A percentile compares a stretch with the other conserved stretches of the same genome.
These are phyloP conservation scores for Thecocarcelia acutangulata DNA, from an alignment of 2,888 invertebrate species.

Conservation along the genomic window DNA sequence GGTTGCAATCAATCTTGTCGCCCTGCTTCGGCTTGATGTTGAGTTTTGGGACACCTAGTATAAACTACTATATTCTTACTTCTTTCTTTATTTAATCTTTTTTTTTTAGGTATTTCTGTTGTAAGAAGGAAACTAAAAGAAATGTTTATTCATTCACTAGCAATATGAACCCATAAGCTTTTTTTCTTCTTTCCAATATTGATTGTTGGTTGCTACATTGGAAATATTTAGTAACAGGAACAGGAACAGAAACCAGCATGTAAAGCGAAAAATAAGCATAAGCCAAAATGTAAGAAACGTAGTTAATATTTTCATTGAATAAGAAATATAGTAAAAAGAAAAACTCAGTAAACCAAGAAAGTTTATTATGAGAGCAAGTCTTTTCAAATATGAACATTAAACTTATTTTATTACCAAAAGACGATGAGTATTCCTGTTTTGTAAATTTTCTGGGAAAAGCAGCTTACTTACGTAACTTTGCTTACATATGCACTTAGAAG, in stretches of 20 bases:
- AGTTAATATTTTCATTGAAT: conserved; percentile 33
- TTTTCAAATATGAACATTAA: conserved; percentile 31
- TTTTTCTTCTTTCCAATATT: conserved; percentile 46
- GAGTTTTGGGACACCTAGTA: too few relatives aligned
- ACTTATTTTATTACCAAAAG: conserved; percentile 51
- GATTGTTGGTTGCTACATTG: conserved; percentile 11
- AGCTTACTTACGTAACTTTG: neutral
- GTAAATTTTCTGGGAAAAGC: neutral
- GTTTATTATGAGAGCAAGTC: neutral
- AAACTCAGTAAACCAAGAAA: neutral
- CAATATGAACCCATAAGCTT: conserved; percentile 57
- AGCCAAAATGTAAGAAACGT: conserved; percentile 3
- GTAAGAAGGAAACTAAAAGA: conserved; percentile 63
- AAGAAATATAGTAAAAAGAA: conserved; percentile 2
- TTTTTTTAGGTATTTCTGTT: conserved; percentile 13
- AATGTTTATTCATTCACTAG: conserved; percentile 57
- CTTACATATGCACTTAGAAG: too few relatives aligned
- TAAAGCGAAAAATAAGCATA: conserved; percentile 3
- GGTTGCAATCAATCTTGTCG: too few relatives aligned
- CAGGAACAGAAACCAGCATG: conserved; percentile 34
- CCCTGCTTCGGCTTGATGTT: too few relatives aligned
- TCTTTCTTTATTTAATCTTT: neutral
- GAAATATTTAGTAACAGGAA: conserved; percentile 47
- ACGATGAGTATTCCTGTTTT: conserved; percentile 18
- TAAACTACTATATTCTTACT: too few relatives aligned